These are phyloP conservation scores for Takifugu flavidus DNA, from an alignment of 2,113 vertebrate genomes.

Conservation along the genomic window DNA sequence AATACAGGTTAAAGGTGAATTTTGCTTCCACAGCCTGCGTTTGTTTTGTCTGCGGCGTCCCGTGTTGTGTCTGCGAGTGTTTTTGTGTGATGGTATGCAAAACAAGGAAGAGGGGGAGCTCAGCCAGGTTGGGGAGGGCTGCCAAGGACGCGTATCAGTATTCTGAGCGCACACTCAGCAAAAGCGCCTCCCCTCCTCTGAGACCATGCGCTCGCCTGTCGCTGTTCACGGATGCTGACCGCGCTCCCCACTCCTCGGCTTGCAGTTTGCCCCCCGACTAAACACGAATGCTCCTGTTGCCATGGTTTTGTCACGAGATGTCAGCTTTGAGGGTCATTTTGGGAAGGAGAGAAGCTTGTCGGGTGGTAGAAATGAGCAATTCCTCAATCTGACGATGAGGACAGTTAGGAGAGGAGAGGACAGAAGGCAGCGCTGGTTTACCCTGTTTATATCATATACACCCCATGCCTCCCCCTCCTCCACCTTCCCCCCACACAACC, in stretches of 20 bases:
- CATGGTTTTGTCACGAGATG: constrained; percentile 10
- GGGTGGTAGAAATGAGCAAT: no score
- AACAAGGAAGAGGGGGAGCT: not conserved
- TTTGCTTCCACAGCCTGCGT: not conserved
- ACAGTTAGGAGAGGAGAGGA: constrained; percentile 30
- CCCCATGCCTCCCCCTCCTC: constrained; percentile 21
- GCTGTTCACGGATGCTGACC: constrained; percentile 67
- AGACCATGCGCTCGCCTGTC: constrained; percentile 51
- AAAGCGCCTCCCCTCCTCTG: constrained; percentile 56
- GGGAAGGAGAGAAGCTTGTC: no score
- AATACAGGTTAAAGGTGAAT: not conserved
- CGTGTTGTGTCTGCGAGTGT: constrained; percentile 47
- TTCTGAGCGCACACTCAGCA: constrained; percentile 67
- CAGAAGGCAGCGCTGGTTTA: no score
- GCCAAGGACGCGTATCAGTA: constrained; percentile 60
- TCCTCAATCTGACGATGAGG: constrained; percentile 32
- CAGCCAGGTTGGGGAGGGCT: constrained; percentile 13
- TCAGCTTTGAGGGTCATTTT: not conserved
- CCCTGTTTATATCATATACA: not conserved
- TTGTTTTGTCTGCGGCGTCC: constrained; percentile 33
- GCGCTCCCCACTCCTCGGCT: constrained; percentile 35
- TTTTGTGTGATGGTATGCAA: constrained; percentile 12
- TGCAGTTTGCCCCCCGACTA: constrained; percentile 15
- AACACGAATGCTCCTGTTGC: constrained; percentile 34
- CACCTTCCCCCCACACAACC: constrained; percentile 17